Evolutionary conservation across 1,140 invertebrate genomes (phyloP), one percentile per base, ranked within the genome.

Genomic region (Hylaeus volcanicus): DNA sequence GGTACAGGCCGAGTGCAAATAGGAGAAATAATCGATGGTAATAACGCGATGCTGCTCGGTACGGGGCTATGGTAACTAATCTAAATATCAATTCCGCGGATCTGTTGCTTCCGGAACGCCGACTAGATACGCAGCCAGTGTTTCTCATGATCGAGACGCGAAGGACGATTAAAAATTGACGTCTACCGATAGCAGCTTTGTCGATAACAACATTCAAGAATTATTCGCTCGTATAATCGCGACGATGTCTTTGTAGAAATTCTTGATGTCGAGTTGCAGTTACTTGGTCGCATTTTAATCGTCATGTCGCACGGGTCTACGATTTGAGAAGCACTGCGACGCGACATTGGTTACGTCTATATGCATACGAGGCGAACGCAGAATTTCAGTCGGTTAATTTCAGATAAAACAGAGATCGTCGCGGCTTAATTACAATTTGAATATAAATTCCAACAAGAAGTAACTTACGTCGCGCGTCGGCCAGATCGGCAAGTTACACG

Each of bases 41-140:
- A 79, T 82, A 82, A 79, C 58, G 70, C 60, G 12, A 53, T 61
- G 43, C 41, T 55, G 65, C 41, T 26, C 74, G 74, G 37, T 11
- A 60, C 11, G 43, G 26, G 26, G 61, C 72, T 78, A 6, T 14
- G 45, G 11, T 64, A 60, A 66, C 72, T 86, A 87, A 86, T 84
- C 82, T 82, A 79, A 86, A 84, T 75, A 81, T 87, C 82, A 68
- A 82, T 81, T 81, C 61, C 26, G 66, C 55, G 76, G 74, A 77
- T 86, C 72, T 51, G 51, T 75, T 74, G 64, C 80, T 81, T 84
- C 74, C 77, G 70, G 60, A 80, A 68, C 45, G 45, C 37, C 37
- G 55, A n/a, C 45, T 41, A 26, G 12, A 5, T 45, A 11, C 5
- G 3, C 51, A 9, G 9, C 9, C 70, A 79, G 77, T 64, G 70